Base-by-base conservation (phyloP, 2,888 invertebrate species). In the Vesta saturnalis region DNA sequence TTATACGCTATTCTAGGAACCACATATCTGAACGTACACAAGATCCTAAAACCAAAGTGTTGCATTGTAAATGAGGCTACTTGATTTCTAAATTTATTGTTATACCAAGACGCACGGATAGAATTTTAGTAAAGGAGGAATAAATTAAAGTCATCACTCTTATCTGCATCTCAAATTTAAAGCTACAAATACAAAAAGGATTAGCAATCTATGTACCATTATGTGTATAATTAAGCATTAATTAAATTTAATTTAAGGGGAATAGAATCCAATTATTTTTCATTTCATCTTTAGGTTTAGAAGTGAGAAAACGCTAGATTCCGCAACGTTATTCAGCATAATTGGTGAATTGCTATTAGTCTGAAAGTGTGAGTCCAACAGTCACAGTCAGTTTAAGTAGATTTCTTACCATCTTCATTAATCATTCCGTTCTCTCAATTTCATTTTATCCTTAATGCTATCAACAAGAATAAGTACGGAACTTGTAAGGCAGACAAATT, bases 341-440 rank as follows among this genome's bases (percentile, higher is more conserved):
- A 68, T 68, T 68, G 68, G 64, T 56, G 64, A 77, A 77, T 77
- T 77, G 77, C 74, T 73, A 75, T 73, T 69, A 73, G 73, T 75
- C 74, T 74, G 72, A 71, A 74, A 75, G 76, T 73, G 72, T 70
- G 69, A 70, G 64, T 63, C 69, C 69, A 67, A 68, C 60, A 70
- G 67, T 66, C 57, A 69, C 60, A 70, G 67, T 63, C 58, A 67
- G 66, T 74, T 75, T 74, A 73, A 75, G 76, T 72, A 75, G 76
- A 76, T 77, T 77, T 77, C 75, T 78, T 76, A 74, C 75, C 76
- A 74, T 72, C 71, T 74, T 75, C 79, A 79, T 79, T 79, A 78
- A 79, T 79, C 79, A 79, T 75, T 76, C 76, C 76, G 77, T 65
- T 72, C 57, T 64, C 62, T 60, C 61, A 69, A 65, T 70, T 67